Evolutionary conservation across 2,888 invertebrate genomes (phyloP), one percentile per base, ranked within the genome.

Genomic region (Oligia strigilis): DNA sequence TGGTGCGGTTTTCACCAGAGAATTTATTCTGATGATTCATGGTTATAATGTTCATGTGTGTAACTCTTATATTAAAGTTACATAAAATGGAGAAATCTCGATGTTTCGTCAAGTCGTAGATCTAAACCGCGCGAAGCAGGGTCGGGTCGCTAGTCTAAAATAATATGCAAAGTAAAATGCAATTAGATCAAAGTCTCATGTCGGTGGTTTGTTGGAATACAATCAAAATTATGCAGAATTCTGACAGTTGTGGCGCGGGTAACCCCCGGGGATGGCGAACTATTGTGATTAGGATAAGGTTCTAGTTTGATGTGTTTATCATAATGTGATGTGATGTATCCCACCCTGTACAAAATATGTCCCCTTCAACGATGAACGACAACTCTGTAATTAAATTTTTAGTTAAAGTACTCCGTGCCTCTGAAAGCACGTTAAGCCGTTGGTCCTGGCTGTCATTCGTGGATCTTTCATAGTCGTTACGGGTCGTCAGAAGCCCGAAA

Each of bases 171-270:
- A 67, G 55, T 29, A 29, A n/a, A 55, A 46, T 67, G 11, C 58
- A 77, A 82, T 77, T 55, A 49, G 29, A 62, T 60, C n/a, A 40
- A 29, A 72, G 11, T 60, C 17, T 60, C 58, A 40, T 72, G 65
- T 13, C n/a, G 4, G 40, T 60, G 29, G 73, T 74, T 82, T 77
- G 74, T 66, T 19, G 49, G 58, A 74, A 82, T 66, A 58, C 74
- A 75, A 77, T 75, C 74, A 64, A 74, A 82, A 83, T 77, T 74
- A 65, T 36, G n/a, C 46, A 29, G 8, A 67, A 77, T 40, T 66
- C 36, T 58, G 77, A 82, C 73, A 71, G 71, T 55, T 46, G 23
- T 17, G 14, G 14, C 64, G 29, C n/a, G 17, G 17, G n/a, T 4
- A 14, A 65, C 46, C 52, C 55, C 19, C 2, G 36, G 23, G 64